Base-by-base conservation (phyloP, 2,888 invertebrate species). In the Monochamus alternatus region DNA sequence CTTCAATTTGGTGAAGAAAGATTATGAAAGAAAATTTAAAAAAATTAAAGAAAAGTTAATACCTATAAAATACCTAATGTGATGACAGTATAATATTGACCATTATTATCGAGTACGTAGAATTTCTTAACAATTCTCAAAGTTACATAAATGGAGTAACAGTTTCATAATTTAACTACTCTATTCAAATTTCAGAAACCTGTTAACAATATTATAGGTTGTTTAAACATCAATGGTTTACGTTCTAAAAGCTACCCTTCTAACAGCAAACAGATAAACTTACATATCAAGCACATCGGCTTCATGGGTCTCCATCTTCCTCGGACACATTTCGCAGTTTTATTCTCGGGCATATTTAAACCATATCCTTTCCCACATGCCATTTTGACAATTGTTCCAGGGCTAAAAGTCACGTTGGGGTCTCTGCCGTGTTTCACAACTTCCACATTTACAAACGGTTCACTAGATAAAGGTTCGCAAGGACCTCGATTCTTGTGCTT, bases 271-370 rank as follows among this genome's bases (percentile, higher is more conserved):
- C 7, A 14, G 10, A 7, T 38, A 7, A 38, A 90, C 92, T 92
- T 90, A 96, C 96, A 90, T 85, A 96, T 94, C 85, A 93, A 91
- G 87, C 97, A 97, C 82, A 92, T 92, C 0, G 97, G 97, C 82
- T 93, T 94, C 77, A 92, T 92, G 0, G 96, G 96, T 83, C 94
- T 95, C 97, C 97, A 97, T 80, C 94, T 91, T 0, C 97, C 97
- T 78, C 95, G 91, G 3, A 94, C 93, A 87, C 97, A 97, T 84
- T 94, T 93, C 0, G 94, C 94, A 0, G 96, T 95, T 3, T 92
- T 91, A 85, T 96, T 96, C 71, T 91, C 90, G 30, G 91, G 91
- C 77, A 95, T 90, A 86, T 95, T 96, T 3, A 95, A 89, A 10
- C 93, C 93, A 84, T 95, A 96, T 3, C 96, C 96, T 80, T 93